A percentile compares a stretch with the other conserved stretches of the same genome.
These are phyloP conservation scores for Cyprinodon variegatus DNA, from an alignment of 2,113 vertebrate genomes.

Conservation along the genomic window DNA sequence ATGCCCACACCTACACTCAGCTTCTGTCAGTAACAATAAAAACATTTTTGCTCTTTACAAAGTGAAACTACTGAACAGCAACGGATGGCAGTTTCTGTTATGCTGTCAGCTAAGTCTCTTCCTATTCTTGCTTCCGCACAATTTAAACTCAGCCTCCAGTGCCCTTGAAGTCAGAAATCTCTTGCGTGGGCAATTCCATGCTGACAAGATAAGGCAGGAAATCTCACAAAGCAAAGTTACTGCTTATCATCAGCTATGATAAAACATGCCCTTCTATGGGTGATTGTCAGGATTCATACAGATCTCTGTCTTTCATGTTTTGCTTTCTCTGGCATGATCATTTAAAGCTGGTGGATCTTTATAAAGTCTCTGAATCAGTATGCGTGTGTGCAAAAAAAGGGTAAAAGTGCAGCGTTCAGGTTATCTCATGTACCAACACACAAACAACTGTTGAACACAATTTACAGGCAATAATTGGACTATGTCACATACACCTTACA, in stretches of 20 bases:
- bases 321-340: slow-evolving; percentile 42
- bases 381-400: slow-evolving; percentile 14
- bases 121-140: slow-evolving; percentile 18
- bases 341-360: slow-evolving; percentile 25
- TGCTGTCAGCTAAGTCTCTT: slow-evolving; percentile 18
- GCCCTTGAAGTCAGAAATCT: slow-evolving; percentile 31
- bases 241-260: slow-evolving; percentile 37
- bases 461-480: neutral
- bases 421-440: neutral
- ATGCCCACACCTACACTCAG: neutral
- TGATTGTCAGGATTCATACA: slow-evolving; percentile 45
- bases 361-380: slow-evolving; percentile 9
- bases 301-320: slow-evolving; percentile 36
- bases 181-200: slow-evolving; percentile 46
- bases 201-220: slow-evolving; percentile 56
- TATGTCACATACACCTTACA: neutral
- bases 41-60: neutral
- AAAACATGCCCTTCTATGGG: slow-evolving; percentile 39
- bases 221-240: slow-evolving; percentile 38
- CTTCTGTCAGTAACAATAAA: neutral
- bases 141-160: slow-evolving; percentile 15
- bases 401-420: slow-evolving; percentile 4
- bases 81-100: neutral
- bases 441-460: neutral
- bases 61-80: neutral